Evolutionary conservation across 1,140 invertebrate genomes (phyloP), one percentile per base, ranked within the genome.

Genomic region (Rhagoletis pomonella): DNA sequence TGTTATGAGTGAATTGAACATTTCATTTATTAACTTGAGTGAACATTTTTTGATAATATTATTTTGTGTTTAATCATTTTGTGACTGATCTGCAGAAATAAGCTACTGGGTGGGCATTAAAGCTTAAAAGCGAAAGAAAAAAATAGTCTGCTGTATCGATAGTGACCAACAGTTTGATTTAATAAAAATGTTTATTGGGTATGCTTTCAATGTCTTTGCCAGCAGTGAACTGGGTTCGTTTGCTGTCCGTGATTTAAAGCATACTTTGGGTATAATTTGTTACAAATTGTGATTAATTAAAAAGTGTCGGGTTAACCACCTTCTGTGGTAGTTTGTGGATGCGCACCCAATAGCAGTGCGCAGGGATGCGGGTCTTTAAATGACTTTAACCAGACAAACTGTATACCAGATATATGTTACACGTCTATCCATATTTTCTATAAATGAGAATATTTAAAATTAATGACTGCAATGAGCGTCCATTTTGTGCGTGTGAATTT

Each of bases 231-330:
- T 55, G 69, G 50, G 5, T 77, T n/a, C 6, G 14, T 47, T 50
- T 77, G 47, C 44, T 19, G 81, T 59, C n/a, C 19, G 84, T 62
- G 84, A 85, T 85, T 85, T 60, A 85, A 55, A 44, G 84, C 10
- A 62, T 81, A 39, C 42, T 60, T 62, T 47, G 55, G 42, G 84
- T 62, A 17, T 81, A 81, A 81, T 81, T 81, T 81, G 73, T 81
- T 85, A 85, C 84, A 85, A 85, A 85, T 85, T 85, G 84, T 85
- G 59, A 85, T 85, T 85, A 85, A 85, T 85, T 85, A 85, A 85
- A 85, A 85, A 62, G 84, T 85, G 73, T 81, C 73, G 73, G 55
- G 73, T 81, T 81, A n/a, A 4, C 2, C 73, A 81, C 47, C 73
- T 58, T 55, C 19, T 81, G 44, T 9, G 73, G 73, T 81, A 3